These are phyloP conservation scores for Acleris sparsana DNA, from an alignment of 2,888 invertebrate species.

Conservation along the genomic window DNA sequence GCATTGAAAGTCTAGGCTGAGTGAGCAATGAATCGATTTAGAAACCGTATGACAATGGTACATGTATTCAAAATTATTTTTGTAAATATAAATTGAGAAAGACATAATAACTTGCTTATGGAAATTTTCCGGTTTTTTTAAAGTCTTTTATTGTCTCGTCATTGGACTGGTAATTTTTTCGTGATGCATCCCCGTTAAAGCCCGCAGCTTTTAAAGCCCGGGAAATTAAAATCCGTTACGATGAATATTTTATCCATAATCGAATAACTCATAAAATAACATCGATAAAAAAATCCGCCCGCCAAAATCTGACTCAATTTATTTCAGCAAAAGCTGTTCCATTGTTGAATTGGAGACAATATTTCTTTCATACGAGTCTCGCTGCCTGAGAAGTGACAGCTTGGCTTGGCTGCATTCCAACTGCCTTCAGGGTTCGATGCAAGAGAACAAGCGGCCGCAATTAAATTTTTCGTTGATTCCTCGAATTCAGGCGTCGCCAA, in stretches of 20 bases:
- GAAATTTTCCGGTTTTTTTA: conserved; percentile 10
- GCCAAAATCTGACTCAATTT: conserved; percentile 43
- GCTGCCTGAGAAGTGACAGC: conserved; percentile 34
- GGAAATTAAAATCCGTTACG: no score
- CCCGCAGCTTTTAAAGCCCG: no score
- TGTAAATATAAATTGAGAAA: conserved; percentile 25
- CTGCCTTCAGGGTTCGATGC: conserved; percentile 33
- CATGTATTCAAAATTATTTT: conserved; percentile 25
- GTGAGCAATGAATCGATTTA: conserved; percentile 44
- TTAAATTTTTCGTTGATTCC: conserved; percentile 31
- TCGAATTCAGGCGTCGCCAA: conserved; percentile 30
- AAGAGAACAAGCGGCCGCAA: conserved; percentile 39
- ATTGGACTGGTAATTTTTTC: no score
- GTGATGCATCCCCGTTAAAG: no score
- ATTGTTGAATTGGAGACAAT: conserved; percentile 49
- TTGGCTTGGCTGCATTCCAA: conserved; percentile 46
- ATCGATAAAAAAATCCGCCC: conserved; percentile 31
- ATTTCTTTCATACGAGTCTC: conserved; percentile 48
- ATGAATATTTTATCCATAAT: conserved; percentile 7
- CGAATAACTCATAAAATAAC: conserved; percentile 12
- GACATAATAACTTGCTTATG: conserved; percentile 15
- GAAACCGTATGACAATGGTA: conserved; percentile 39
- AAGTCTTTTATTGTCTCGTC: not conserved
- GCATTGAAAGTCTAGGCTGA: conserved; percentile 50
- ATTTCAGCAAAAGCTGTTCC: conserved; percentile 51